A percentile compares a stretch with the other conserved stretches of the same genome.
Evolutionary conservation across 1,140 invertebrate genomes (phyloP).

Genomic region (Drosophila insularis): DNA sequence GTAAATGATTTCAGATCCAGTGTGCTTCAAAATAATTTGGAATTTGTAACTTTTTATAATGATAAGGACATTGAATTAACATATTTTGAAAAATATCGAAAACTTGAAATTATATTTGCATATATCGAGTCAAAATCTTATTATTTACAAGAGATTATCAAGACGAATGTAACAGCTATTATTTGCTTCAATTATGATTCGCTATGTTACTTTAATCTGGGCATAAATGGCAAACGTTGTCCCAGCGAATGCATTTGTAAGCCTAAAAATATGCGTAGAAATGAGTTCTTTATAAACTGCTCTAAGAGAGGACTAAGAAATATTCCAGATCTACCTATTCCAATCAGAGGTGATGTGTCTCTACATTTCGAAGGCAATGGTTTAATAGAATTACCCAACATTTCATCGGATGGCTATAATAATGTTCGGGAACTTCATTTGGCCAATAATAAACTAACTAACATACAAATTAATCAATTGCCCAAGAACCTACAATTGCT

Average conservation of each 20-base stretch:
- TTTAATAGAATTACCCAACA: too few relatives aligned
- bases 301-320: too few relatives aligned
- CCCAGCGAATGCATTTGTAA: not conserved
- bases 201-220: not conserved
- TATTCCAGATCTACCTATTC: too few relatives aligned
- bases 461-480: too few relatives aligned
- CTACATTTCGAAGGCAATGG: too few relatives aligned
- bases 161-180: not conserved
- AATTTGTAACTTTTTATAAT: not conserved
- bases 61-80: not conserved
- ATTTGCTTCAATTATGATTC: not conserved
- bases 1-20: not conserved
- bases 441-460: too few relatives aligned
- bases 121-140: not conserved
- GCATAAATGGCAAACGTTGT: not conserved
- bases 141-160: not conserved
- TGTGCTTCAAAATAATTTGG: not conserved
- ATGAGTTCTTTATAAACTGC: too few relatives aligned
- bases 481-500: too few relatives aligned
- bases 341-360: too few relatives aligned
- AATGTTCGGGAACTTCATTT: too few relatives aligned
- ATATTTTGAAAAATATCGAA: not conserved
- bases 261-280: too few relatives aligned
- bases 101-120: not conserved
- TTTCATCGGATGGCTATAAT: too few relatives aligned